phyloP scores from a whole-genome alignment of 2,888 invertebrate genomes.

The Drosophila vallismaia region DNA sequence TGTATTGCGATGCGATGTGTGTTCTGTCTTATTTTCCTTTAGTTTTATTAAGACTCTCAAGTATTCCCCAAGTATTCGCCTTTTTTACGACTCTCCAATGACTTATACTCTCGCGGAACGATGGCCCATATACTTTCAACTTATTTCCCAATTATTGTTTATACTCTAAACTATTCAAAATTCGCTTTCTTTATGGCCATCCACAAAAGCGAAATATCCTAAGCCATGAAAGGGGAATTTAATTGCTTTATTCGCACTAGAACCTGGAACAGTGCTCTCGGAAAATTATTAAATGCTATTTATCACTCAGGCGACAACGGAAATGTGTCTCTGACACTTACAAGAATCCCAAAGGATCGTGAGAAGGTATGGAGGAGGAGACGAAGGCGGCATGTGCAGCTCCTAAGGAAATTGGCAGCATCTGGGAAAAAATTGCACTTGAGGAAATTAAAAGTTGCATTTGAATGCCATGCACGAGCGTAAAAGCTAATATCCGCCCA shows the following conservation, averaged over 20 bases:
- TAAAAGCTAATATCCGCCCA: slow-evolving; percentile 71
- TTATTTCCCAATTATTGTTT: slow-evolving; percentile 34
- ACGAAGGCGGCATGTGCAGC: slow-evolving; percentile 41
- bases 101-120: slow-evolving; percentile 10
- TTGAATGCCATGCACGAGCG: slow-evolving; percentile 71
- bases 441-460: slow-evolving; percentile 71
- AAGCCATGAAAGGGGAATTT: slow-evolving; percentile 14
- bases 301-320: slow-evolving; percentile 56
- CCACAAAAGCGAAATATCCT: background rate
- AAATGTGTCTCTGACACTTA: slow-evolving; percentile 55
- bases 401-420: slow-evolving; percentile 62
- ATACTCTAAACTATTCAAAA: slow-evolving; percentile 3
- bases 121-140: slow-evolving; percentile 15
- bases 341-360: slow-evolving; percentile 24
- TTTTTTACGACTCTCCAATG: slow-evolving; percentile 15
- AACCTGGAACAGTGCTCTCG: slow-evolving; percentile 18
- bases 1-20: slow-evolving; percentile 22
- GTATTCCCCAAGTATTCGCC: background rate
- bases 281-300: slow-evolving; percentile 57
- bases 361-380: background rate
- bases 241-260: slow-evolving; percentile 30
- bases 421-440: slow-evolving; percentile 52
- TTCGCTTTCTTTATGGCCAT: background rate
- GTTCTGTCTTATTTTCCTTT: slow-evolving; percentile 9
- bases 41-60: slow-evolving; percentile 18